phyloP scores from a whole-genome alignment of 2,888 invertebrate species.

The Ophion costatus region DNA sequence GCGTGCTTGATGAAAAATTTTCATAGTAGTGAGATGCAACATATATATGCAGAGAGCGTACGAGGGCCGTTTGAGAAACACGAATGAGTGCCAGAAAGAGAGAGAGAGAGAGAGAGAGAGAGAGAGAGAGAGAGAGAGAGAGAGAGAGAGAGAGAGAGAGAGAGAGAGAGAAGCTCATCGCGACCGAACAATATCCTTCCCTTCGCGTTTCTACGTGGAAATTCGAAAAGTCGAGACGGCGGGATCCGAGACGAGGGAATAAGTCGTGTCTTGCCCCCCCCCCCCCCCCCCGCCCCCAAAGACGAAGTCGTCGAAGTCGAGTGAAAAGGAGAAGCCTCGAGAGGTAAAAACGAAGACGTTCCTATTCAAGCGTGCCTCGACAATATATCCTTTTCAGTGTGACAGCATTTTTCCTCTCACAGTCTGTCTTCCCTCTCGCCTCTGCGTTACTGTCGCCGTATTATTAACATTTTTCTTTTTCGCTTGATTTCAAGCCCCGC shows the following conservation, averaged over 20 bases:
- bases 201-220: conserved; percentile 74
- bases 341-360: conserved; percentile 74
- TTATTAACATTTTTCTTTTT: conserved; percentile 22
- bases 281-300: conserved; percentile 10
- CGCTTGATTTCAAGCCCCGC: conserved; percentile 8
- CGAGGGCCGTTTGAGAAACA: conserved; percentile 39
- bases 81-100: conserved; percentile 40
- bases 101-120: not conserved
- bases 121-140: not conserved
- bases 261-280: conserved; percentile 11
- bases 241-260: conserved; percentile 70
- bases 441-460: conserved; percentile 20
- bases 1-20: conserved; percentile 64
- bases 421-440: conserved; percentile 25
- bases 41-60: conserved; percentile 38
- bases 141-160: too few species aligned
- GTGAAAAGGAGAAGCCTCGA: conserved; percentile 72
- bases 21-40: conserved; percentile 49
- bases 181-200: conserved; percentile 79
- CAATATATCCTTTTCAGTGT: conserved; percentile 78
- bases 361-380: conserved; percentile 78
- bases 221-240: conserved; percentile 74
- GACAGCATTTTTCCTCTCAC: conserved; percentile 64
- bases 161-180: conserved; percentile 13
- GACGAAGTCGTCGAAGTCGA: conserved; percentile 40